Base-by-base conservation (phyloP, 2,888 invertebrate species). In the Sphaerophoria taeniata region DNA sequence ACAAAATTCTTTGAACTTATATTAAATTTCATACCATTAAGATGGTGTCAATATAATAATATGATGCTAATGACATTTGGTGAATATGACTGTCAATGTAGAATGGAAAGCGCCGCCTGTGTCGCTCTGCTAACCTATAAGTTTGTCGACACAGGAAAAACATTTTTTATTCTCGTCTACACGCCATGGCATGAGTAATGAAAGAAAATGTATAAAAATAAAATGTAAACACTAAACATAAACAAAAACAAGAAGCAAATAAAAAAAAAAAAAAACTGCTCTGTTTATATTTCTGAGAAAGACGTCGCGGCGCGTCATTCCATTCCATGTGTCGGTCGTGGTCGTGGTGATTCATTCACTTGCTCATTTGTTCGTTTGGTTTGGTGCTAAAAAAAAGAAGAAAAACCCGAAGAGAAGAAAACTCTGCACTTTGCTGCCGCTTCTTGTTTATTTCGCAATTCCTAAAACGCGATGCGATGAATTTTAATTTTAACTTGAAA, bases 281-380 rank as follows among this genome's bases (percentile, higher is more conserved):
- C 74, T 83, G 78, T 79, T 79, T 83, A 79, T 71, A 83, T 67
- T 83, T 74, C 65, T 47, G 45, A 67, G 36, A 63, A 83, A 78
- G 65, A 70, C 63, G 24, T 49, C 65, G 65, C 49, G 49, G 47
- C 47, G 49, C 63, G 45, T 47, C 63, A 47, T 11, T 63, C 47
- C 45, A 47, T 24, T 24, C 24, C 24, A 24, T 24, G 24, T 33
- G 49, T 49, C 2, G 7, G 58, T 58, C 7, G 36, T 36, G 7
- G 58, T 58, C 7, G 36, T 36, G 63, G n/a, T 65, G 65, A 65
- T 49, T 65, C 49, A 65, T 65, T 16, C 34, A 6, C 34, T 51
- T 12, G 5, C 53, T 31, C 31, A 24, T 51, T 39, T 39, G 39
- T 14, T 14, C n/a, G n/a, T 14, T 2, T 16, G 14, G 6, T 51